Conservation (phyloP, 2,888 invertebrate genomes). For the Synergus japonicus region DNA sequence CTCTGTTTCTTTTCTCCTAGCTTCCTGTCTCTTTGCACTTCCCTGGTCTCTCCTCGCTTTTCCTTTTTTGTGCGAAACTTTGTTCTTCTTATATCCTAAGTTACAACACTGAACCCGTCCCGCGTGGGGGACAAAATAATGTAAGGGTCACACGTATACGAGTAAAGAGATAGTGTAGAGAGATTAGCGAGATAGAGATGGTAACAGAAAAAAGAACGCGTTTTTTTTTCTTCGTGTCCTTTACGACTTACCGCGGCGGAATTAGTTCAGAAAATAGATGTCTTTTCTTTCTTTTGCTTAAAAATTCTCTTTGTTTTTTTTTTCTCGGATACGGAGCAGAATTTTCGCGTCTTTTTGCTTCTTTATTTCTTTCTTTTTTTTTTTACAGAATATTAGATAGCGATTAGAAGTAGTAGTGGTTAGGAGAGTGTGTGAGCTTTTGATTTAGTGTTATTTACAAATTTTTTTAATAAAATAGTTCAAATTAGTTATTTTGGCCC, state of each 20-base stretch:
- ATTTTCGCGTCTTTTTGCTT: conserved; percentile 40
- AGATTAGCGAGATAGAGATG: conserved; percentile 58
- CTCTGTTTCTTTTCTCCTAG: not conserved
- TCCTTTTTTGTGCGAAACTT: conserved; percentile 67
- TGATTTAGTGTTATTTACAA: conserved; percentile 72
- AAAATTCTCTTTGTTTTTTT: conserved; percentile 42
- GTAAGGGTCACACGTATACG: conserved; percentile 71
- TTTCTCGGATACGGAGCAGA: conserved; percentile 16
- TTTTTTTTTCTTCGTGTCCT: conserved; percentile 39
- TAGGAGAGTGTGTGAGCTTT: conserved; percentile 48
- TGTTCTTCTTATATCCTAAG: conserved; percentile 72
- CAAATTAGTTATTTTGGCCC: conserved; percentile 73
- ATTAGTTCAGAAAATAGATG: conserved; percentile 54
- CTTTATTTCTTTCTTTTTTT: conserved; percentile 46
- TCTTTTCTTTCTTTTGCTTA: conserved; percentile 43
- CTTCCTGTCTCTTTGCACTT: conserved; percentile 39
- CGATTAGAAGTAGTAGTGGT: conserved; percentile 44
- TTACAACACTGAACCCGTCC: conserved; percentile 76
- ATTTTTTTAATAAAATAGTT: conserved; percentile 74
- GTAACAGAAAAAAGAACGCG: conserved; percentile 65
- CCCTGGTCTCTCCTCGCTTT: conserved; percentile 39
- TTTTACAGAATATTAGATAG: conserved; percentile 46
- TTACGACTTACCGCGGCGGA: conserved; percentile 35
- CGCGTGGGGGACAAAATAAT: conserved; percentile 74
- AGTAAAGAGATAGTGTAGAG: conserved; percentile 45